A percentile compares a stretch with the other conserved stretches of the same genome.
Conservation (phyloP, 2,113 vertebrate genomes). For the Tauraco erythrolophus region DNA sequence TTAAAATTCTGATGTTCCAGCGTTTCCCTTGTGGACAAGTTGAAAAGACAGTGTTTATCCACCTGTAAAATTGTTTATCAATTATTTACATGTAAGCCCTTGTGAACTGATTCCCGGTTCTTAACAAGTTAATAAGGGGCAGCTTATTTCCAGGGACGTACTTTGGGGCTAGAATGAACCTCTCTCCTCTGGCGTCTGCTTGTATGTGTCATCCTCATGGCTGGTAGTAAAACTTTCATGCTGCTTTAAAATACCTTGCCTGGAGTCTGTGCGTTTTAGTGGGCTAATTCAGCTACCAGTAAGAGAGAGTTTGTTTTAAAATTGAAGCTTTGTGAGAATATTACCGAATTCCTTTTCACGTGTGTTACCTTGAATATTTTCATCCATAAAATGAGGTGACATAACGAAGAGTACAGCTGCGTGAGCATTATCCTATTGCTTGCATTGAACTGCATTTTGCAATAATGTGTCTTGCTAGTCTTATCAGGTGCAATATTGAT, state of each 20-base stretch:
- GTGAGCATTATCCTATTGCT: neutral
- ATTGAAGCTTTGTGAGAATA: neutral
- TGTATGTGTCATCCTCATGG: neutral
- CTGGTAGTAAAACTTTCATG: slow-evolving; percentile 9
- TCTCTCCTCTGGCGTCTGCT: neutral
- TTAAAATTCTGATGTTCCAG: neutral
- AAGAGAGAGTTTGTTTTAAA: neutral
- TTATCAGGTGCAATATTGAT: neutral
- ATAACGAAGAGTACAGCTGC: neutral
- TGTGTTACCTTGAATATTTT: neutral
- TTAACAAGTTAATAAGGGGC: slow-evolving; percentile 46
- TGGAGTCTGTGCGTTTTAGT: neutral
- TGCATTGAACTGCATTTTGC: neutral
- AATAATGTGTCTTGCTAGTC: slow-evolving; percentile 1
- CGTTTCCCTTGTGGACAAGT: neutral
- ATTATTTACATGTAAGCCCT: neutral
- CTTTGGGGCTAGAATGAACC: neutral
- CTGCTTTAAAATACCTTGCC: neutral
- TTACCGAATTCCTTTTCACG: neutral
- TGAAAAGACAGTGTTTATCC: slow-evolving; percentile 22
- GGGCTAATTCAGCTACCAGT: neutral
- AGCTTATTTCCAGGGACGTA: slow-evolving; percentile 29
- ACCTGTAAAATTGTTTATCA: slow-evolving; percentile 36
- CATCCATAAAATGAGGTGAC: neutral
- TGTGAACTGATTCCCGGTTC: neutral